Evolutionary conservation across 2,113 vertebrate species (phyloP).

Genomic region (Aptenodytes patagonicus): DNA sequence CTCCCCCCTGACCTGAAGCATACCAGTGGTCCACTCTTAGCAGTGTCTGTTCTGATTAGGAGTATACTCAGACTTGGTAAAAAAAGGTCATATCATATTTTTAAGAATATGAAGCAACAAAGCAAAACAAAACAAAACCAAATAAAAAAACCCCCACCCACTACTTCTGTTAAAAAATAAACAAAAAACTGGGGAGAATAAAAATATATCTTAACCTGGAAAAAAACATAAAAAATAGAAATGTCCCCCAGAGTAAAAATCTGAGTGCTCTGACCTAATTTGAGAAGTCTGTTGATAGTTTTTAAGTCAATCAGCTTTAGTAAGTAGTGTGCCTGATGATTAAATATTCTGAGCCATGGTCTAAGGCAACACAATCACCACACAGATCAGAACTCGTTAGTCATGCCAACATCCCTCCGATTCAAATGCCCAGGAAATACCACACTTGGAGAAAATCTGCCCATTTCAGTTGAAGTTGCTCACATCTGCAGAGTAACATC

Average conservation of each 20-base stretch:
- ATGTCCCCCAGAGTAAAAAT: neutral
- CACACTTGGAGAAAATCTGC: conserved; percentile 28
- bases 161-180: neutral
- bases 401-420: conserved; percentile 16
- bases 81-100: neutral
- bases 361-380: conserved; percentile 41
- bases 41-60: neutral
- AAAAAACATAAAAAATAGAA: neutral
- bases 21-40: neutral
- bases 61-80: neutral
- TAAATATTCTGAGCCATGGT: conserved; percentile 46
- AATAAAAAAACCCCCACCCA: neutral
- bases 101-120: neutral
- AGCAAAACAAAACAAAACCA: neutral
- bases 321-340: neutral
- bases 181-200: neutral
- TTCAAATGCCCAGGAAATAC: conserved; percentile 51
- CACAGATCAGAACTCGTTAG: conserved; percentile 41
- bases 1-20: neutral
- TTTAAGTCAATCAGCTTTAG: conserved; percentile 25
- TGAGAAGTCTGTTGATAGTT: neutral
- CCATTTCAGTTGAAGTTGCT: conserved; percentile 42
- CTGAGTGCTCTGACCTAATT: conserved; percentile 36
- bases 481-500: conserved; percentile 40
- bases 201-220: neutral